phyloP scores from a whole-genome alignment of 2,797 vertebrate genomes.

The Eremophila alpestris region DNA sequence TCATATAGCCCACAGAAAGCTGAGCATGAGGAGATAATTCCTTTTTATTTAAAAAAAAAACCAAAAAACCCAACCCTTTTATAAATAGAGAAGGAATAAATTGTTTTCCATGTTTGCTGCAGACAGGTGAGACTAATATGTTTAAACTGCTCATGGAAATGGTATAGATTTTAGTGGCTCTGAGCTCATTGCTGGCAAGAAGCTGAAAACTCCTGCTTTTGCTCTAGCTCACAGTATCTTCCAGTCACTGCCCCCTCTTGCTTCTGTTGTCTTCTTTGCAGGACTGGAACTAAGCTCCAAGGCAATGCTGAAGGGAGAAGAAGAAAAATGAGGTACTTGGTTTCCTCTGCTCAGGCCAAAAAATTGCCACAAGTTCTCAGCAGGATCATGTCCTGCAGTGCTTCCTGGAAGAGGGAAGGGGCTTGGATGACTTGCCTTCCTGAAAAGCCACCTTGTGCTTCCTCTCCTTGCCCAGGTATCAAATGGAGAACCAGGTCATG shows the following conservation, averaged over 20 bases:
- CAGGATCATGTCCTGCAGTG: neutral
- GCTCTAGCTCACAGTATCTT: neutral
- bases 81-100: neutral
- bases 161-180: neutral
- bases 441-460: neutral
- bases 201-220: neutral
- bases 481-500: neutral
- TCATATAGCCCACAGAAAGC: neutral
- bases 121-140: neutral
- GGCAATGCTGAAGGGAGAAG: neutral
- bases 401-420: neutral
- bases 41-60: neutral
- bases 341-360: neutral
- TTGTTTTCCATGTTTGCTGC: neutral
- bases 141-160: neutral
- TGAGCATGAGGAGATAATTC: neutral
- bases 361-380: accelerated
- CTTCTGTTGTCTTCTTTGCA: neutral
- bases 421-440: neutral
- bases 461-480: neutral
- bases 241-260: neutral
- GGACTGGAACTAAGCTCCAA: neutral
- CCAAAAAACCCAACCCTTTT: neutral
- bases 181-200: neutral
- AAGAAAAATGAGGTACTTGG: neutral